A percentile compares a stretch with the other conserved stretches of the same genome.
Conservation (phyloP, 1,140 invertebrate genomes). For the Pseudomyrmex dendroicus region DNA sequence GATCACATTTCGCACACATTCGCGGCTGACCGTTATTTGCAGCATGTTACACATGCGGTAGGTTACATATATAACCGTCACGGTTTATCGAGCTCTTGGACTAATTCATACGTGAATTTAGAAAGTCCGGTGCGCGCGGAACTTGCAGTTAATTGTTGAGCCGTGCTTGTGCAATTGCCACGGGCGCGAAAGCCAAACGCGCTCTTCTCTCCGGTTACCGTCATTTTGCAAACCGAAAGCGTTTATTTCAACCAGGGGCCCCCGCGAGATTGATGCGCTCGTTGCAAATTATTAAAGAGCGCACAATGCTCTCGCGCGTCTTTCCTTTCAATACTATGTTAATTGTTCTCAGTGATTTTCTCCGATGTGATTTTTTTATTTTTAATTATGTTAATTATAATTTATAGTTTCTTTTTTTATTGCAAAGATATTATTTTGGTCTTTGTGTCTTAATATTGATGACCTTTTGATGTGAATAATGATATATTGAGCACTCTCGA, state of each 20-base stretch:
- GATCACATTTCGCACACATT: background rate
- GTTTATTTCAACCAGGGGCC: slow-evolving; percentile 1
- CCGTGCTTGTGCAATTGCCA: slow-evolving; percentile 47
- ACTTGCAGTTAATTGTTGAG: slow-evolving; percentile 60
- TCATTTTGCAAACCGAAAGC: slow-evolving; percentile 55
- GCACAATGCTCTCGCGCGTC: background rate
- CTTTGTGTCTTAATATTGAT: no score
- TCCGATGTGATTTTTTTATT: background rate
- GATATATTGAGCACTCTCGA: background rate
- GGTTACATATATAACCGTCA: background rate
- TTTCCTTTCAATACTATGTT: background rate
- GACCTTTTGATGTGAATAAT: background rate
- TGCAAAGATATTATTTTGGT: no score
- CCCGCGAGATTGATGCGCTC: slow-evolving; percentile 15
- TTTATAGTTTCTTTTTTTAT: background rate
- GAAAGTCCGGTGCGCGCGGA: slow-evolving; percentile 49
- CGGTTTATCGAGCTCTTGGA: slow-evolving; percentile 46
- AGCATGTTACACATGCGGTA: background rate
- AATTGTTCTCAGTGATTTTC: background rate
- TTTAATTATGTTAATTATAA: background rate
- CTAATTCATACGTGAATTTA: slow-evolving; percentile 63
- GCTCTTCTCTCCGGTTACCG: slow-evolving; percentile 7
- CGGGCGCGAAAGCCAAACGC: slow-evolving; percentile 34
- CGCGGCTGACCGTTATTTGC: slow-evolving; percentile 6
- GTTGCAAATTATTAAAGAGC: background rate